Evolutionary conservation across 2,113 vertebrate species (phyloP).

Genomic region (Tympanuchus pallidicinctus): DNA sequence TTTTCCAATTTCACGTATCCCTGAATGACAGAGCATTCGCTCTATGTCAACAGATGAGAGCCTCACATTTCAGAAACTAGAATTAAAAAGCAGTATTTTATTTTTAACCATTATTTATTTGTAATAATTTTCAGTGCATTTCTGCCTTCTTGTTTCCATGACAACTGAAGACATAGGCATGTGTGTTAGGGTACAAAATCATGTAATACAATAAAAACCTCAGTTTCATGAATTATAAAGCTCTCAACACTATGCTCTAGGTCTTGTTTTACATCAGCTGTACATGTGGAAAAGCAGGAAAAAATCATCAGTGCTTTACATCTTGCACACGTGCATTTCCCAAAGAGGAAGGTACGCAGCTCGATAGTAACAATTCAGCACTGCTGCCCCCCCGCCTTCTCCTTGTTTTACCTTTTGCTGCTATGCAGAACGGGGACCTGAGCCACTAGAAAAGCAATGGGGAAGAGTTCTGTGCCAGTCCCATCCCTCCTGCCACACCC

Average conservation of each 20-base stretch:
- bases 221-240: constrained; percentile 15
- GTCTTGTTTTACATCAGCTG: neutral
- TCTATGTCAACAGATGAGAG: neutral
- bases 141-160: constrained; percentile 46
- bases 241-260: neutral
- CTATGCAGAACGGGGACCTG: neutral
- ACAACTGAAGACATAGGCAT: constrained; percentile 14
- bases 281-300: neutral
- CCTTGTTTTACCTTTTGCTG: neutral
- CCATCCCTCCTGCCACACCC: neutral
- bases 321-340: neutral
- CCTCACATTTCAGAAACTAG: neutral
- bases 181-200: constrained; percentile 3
- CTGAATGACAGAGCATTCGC: neutral
- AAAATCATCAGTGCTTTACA: neutral
- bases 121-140: constrained; percentile 15
- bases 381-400: neutral
- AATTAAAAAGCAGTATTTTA: neutral
- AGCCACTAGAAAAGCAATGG: neutral
- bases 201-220: constrained; percentile 15
- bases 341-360: neutral
- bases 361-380: neutral
- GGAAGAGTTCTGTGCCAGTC: neutral
- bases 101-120: constrained; percentile 15
- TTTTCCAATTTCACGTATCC: neutral